Evolutionary conservation across 2,888 invertebrate genomes (phyloP).

Genomic region (Zaprionus lineosus): DNA sequence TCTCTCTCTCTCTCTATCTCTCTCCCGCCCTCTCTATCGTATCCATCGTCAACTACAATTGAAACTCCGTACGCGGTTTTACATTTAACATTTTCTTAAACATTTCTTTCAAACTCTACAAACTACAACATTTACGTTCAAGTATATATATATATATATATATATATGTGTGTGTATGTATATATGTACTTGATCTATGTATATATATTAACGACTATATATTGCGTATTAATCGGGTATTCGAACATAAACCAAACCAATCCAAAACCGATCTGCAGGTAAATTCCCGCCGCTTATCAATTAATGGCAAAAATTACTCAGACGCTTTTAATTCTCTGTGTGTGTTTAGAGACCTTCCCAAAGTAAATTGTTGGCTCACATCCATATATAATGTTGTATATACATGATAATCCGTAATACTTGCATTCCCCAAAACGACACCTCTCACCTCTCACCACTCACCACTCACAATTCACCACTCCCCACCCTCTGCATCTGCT

Average conservation of each 20-base stretch:
- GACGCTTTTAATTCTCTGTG: slow-evolving; percentile 26
- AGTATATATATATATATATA: slow-evolving; percentile 11
- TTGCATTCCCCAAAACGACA: too few relatives aligned
- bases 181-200: slow-evolving; percentile 8
- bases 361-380: slow-evolving; percentile 38
- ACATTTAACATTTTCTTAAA: slow-evolving; percentile 2
- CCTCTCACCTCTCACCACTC: too few relatives aligned
- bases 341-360: slow-evolving; percentile 37
- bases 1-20: slow-evolving; percentile 10
- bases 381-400: slow-evolving; percentile 28
- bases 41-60: slow-evolving; percentile 5
- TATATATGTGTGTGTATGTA: slow-evolving; percentile 11
- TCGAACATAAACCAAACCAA: slow-evolving; percentile 35
- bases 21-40: slow-evolving; percentile 20
- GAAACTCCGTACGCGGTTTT: not conserved
- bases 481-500: too few relatives aligned
- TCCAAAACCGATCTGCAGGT: slow-evolving; percentile 61
- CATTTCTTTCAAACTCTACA: not conserved
- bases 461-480: too few relatives aligned
- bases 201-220: slow-evolving; percentile 27
- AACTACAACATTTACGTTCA: slow-evolving; percentile 8
- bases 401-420: slow-evolving; percentile 11
- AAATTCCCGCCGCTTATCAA: slow-evolving; percentile 57
- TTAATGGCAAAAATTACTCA: slow-evolving; percentile 42
- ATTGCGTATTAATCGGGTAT: slow-evolving; percentile 50